phyloP scores from a whole-genome alignment of 35 echinoderm and acorn worm species.

The Ophioderma brevispina region DNA sequence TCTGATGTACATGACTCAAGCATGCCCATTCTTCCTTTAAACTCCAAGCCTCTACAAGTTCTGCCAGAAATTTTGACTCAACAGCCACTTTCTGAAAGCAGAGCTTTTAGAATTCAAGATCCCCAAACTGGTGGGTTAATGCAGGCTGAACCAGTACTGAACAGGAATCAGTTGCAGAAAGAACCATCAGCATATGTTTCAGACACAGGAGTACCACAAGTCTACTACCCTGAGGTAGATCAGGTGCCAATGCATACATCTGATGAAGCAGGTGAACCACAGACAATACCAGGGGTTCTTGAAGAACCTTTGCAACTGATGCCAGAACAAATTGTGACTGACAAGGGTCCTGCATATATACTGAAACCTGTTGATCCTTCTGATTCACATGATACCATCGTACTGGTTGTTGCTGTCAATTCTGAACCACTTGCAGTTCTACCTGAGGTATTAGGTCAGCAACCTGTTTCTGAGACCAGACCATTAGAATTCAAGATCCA shows the following conservation, averaged over 20 bases:
- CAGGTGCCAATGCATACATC: too few relatives aligned
- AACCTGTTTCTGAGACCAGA: constrained; percentile 1
- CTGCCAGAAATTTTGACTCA: constrained; percentile 4
- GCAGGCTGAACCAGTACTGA: constrained; percentile 38
- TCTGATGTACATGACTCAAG: background rate
- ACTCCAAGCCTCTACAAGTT: background rate
- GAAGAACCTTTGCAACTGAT: background rate
- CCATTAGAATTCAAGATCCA: constrained; percentile 44
- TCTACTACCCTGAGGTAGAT: too few relatives aligned
- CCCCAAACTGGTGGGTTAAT: constrained; percentile 39
- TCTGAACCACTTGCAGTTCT: background rate
- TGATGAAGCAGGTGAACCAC: background rate
- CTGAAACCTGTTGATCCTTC: constrained; percentile 23
- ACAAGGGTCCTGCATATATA: constrained; percentile 49
- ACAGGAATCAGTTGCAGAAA: constrained; percentile 19
- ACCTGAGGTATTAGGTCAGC: background rate
- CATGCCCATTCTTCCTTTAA: constrained; percentile 11
- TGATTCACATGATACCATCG: background rate
- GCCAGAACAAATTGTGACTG: constrained; percentile 44
- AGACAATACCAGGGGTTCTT: background rate
- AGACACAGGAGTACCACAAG: too few relatives aligned
- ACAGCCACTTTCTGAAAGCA: background rate
- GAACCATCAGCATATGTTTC: constrained; percentile 2
- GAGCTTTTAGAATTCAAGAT: constrained; percentile 33
- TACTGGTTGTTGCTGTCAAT: background rate